Evolutionary conservation across 1,140 invertebrate species (phyloP).

Genomic region (Belonocnema kinseyi): DNA sequence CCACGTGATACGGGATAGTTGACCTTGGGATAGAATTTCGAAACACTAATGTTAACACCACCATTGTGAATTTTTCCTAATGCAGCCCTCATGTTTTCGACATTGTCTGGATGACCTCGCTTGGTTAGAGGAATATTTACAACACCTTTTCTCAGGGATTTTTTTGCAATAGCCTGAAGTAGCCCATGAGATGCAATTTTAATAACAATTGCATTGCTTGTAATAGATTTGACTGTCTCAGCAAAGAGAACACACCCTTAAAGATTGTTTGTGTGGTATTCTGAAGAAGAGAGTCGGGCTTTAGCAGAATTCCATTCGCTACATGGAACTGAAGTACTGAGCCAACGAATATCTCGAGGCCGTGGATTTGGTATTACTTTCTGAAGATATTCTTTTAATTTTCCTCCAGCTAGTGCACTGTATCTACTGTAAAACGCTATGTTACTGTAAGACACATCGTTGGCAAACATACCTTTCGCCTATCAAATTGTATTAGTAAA

Average conservation of each 20-base stretch:
- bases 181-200: conserved; percentile 78
- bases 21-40: conserved; percentile 55
- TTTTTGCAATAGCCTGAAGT: conserved; percentile 78
- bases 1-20: conserved; percentile 81
- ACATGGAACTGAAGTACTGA: conserved; percentile 87
- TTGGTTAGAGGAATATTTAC: conserved; percentile 68
- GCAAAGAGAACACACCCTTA: background rate
- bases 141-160: conserved; percentile 53
- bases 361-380: conserved; percentile 80
- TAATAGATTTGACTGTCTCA: conserved; percentile 78
- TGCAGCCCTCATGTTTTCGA: conserved; percentile 80
- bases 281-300: conserved; percentile 84
- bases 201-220: conserved; percentile 84
- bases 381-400: conserved; percentile 81
- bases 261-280: conserved; percentile 6
- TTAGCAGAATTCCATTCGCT: conserved; percentile 81
- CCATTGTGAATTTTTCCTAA: conserved; percentile 75
- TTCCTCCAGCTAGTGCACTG: conserved; percentile 78
- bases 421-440: conserved; percentile 87
- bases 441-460: conserved; percentile 87
- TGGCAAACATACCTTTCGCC: conserved; percentile 84
- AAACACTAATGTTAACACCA: too few species aligned
- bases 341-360: conserved; percentile 83
- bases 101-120: conserved; percentile 74
- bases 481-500: background rate